phyloP scores from a whole-genome alignment of 2,888 invertebrate species.

The Odontocolon sp. region DNA sequence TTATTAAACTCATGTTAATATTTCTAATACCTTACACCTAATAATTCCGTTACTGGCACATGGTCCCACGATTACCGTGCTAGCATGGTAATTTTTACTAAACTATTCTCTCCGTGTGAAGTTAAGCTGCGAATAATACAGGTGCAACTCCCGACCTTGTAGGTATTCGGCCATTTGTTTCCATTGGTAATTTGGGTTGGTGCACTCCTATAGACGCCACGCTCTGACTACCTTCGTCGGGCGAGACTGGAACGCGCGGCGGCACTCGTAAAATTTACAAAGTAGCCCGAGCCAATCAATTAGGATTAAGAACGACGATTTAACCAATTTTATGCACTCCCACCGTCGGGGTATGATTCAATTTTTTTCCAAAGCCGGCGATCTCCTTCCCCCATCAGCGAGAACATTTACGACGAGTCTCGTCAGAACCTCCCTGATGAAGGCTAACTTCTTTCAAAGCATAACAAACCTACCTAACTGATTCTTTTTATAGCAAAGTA shows the following conservation, averaged over 20 bases:
- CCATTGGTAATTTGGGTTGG: too few species aligned
- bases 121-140: neutral
- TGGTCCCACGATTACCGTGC: too few species aligned
- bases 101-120: too few species aligned
- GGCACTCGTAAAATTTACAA: constrained; percentile 36
- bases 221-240: too few species aligned
- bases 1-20: too few species aligned
- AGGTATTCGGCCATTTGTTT: too few species aligned
- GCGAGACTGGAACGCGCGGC: constrained; percentile 1
- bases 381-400: neutral
- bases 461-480: neutral
- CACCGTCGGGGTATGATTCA: neutral
- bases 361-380: constrained; percentile 28
- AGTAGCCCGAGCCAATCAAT: constrained; percentile 34
- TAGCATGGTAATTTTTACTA: too few species aligned
- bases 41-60: too few species aligned
- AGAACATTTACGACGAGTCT: constrained; percentile 18
- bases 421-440: constrained; percentile 9
- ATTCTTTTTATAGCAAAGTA: neutral
- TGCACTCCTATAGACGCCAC: too few species aligned
- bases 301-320: constrained; percentile 37
- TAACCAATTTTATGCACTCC: constrained; percentile 32
- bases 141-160: constrained; percentile 1
- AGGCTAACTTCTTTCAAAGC: constrained; percentile 10
- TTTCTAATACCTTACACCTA: too few species aligned